These are phyloP conservation scores for Hafferia zeledoni DNA, from an alignment of 2,797 vertebrate species.

Conservation along the genomic window DNA sequence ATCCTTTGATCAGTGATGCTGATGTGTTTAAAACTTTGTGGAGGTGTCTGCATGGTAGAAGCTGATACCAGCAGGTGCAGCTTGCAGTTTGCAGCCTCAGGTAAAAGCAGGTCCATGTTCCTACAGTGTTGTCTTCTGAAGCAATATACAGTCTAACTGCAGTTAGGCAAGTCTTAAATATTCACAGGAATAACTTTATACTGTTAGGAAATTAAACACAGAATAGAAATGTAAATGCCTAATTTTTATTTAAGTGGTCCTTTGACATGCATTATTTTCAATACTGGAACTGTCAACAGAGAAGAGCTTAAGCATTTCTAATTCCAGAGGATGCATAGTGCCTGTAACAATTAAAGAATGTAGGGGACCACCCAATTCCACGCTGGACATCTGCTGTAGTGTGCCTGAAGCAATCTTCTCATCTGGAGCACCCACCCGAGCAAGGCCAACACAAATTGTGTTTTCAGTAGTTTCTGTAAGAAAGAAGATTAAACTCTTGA, in stretches of 20 bases:
- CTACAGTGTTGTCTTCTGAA: neutral
- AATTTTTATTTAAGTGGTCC: slow-evolving; percentile 45
- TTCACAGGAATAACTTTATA: neutral
- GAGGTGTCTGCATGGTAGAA: neutral
- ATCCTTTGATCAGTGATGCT: neutral
- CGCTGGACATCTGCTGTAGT: slow-evolving; percentile 81
- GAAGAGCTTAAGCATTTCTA: slow-evolving; percentile 90
- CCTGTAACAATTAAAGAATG: slow-evolving; percentile 91
- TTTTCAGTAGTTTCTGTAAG: slow-evolving; percentile 85
- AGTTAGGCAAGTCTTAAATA: neutral
- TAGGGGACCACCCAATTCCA: slow-evolving; percentile 87
- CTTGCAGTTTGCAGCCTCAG: neutral
- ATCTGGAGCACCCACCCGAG: slow-evolving; percentile 88
- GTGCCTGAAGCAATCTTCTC: slow-evolving; percentile 85
- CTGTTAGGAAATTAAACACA: neutral
- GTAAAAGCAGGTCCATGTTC: neutral
- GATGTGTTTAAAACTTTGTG: neutral
- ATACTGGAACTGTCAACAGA: slow-evolving; percentile 74
- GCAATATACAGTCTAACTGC: neutral
- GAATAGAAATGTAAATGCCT: neutral
- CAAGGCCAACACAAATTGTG: slow-evolving; percentile 90
- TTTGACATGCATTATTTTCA: slow-evolving; percentile 1
- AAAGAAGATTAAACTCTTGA: neutral
- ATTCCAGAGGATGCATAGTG: slow-evolving; percentile 89
- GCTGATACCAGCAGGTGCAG: neutral